Evolutionary conservation across 37 sponge, comb jelly and placozoan species (phyloP).

Genomic region (Corticium candelabrum): DNA sequence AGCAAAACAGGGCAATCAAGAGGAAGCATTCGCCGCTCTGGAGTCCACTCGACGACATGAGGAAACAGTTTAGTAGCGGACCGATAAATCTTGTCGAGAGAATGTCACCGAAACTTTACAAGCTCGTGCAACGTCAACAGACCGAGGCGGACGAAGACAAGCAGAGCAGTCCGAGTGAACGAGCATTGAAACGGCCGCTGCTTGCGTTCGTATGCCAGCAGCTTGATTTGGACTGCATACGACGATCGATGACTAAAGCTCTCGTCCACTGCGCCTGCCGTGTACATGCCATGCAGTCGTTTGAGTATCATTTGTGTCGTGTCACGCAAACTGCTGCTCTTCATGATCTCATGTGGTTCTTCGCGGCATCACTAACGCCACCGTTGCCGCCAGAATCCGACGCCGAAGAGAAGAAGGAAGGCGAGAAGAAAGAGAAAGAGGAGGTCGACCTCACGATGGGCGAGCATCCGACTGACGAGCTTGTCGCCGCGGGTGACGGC

Average conservation of each 20-base stretch:
- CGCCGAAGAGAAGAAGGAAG: slow-evolving; percentile 30
- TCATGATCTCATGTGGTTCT: slow-evolving; percentile 85
- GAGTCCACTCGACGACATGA: neutral
- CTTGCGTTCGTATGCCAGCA: slow-evolving; percentile 20
- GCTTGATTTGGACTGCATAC: slow-evolving; percentile 72
- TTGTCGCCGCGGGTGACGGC: slow-evolving; percentile 57
- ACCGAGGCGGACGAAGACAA: neutral
- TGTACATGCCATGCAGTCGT: slow-evolving; percentile 51
- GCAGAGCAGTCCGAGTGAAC: neutral
- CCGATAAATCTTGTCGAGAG: neutral
- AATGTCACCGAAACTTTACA: neutral
- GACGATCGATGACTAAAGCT: slow-evolving; percentile 63
- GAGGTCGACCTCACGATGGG: slow-evolving; percentile 43
- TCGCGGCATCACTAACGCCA: slow-evolving; percentile 39
- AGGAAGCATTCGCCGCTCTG: neutral
- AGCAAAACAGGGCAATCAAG: no score
- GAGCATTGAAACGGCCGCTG: neutral
- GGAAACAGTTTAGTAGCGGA: neutral
- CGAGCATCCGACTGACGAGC: slow-evolving; percentile 51
- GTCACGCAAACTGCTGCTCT: slow-evolving; percentile 42
- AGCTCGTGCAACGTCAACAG: neutral
- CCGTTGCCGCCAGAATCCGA: slow-evolving; percentile 49
- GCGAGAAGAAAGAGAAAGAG: slow-evolving; percentile 33
- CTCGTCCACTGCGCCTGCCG: slow-evolving; percentile 52
- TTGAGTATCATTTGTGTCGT: slow-evolving; percentile 57